phyloP scores from a whole-genome alignment of 2,888 invertebrate genomes.

The Drosophila engyochracea region DNA sequence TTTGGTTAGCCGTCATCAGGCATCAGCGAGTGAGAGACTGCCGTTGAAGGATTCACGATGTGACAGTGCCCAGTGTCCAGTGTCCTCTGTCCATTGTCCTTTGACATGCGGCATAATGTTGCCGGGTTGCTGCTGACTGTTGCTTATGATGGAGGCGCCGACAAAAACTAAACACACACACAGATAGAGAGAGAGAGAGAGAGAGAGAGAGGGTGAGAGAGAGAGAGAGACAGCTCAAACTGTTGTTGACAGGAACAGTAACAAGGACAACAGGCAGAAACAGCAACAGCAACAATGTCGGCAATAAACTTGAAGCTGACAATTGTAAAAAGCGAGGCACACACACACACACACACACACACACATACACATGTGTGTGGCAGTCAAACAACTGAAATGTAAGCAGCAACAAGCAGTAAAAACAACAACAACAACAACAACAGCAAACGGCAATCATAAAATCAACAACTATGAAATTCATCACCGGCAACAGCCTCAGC shows the following conservation, averaged over 20 bases:
- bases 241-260: constrained; percentile 68
- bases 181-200: constrained; percentile 11
- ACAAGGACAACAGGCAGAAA: constrained; percentile 52
- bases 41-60: constrained; percentile 85
- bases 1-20: constrained; percentile 25
- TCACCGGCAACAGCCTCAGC: constrained; percentile 69
- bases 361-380: neutral
- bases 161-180: constrained; percentile 48
- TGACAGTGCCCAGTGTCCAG: constrained; percentile 75
- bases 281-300: constrained; percentile 50
- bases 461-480: constrained; percentile 84
- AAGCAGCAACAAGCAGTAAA: constrained; percentile 40
- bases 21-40: constrained; percentile 44
- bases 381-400: constrained; percentile 58
- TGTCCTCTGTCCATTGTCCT: constrained; percentile 40
- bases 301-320: constrained; percentile 77
- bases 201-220: constrained; percentile 38
- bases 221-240: constrained; percentile 76
- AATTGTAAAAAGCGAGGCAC: constrained; percentile 70
- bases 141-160: constrained; percentile 49
- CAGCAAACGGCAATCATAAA: constrained; percentile 79
- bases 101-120: constrained; percentile 76
- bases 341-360: neutral
- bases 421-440: constrained; percentile 43
- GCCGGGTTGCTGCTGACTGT: constrained; percentile 48